Evolutionary conservation across 2,797 vertebrate genomes (phyloP), one percentile per base, ranked within the genome.

Genomic region (Danio tinwini): DNA sequence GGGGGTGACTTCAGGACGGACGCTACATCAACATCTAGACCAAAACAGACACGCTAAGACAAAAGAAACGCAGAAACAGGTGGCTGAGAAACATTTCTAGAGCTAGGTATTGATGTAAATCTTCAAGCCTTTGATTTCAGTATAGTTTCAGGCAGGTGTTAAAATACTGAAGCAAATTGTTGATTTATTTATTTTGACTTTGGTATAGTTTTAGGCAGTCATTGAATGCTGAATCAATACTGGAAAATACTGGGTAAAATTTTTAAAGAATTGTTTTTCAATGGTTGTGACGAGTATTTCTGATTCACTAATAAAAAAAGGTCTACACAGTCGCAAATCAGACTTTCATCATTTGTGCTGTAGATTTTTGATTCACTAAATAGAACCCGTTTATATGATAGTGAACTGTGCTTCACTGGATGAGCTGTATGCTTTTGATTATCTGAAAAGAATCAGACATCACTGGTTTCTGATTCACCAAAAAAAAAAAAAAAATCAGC

Each of bases 1-100:
- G 68, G 62, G 52, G 56, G 61, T n/a, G 37, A 68, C 29, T 80
- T 58, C 19, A 29, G 65, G 55, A 53, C 49, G 64, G 62, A 73
- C 82, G 84, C 82, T 1, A 49, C 85, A 50, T 49, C 78, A 21
- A 79, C 29, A 55, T 68, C 50, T 50, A 81, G 55, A 69, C 45
- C 56, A 59, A 76, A 59, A 76, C 72, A 76, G 17, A 19, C 21
- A 74, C 19, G 11, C 6, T 19, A 73, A 58, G 68, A 64, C 40
- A 40, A 75, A 67, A 50, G 13, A 61, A 72, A 69, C 61, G 14
- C 37, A 44, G 53, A n/a, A 42, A 65, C 68, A 68, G 50, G 49
- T 75, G 73, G 45, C 56, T 71, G 13, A 53, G 68, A 58, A 42
- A 62, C 7, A 37, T 64, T 67, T 42, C 17, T 55, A 39, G 53